Evolutionary conservation across 1,140 invertebrate genomes (phyloP).

Genomic region (Neotoxoptera formosana): DNA sequence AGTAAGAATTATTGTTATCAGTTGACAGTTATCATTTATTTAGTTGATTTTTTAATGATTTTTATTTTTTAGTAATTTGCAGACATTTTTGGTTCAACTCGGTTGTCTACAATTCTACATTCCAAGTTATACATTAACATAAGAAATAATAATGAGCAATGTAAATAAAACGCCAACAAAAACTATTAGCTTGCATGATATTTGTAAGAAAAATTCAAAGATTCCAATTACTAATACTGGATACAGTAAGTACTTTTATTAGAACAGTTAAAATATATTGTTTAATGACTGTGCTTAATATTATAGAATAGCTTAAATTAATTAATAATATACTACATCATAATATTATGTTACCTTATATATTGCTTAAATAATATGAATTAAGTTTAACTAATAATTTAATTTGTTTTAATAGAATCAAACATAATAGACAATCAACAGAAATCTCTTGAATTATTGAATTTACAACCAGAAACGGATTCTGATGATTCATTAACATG

Average conservation of each 20-base stretch:
- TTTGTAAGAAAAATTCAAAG: neutral
- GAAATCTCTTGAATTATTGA: conserved; percentile 7
- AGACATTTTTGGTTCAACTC: too few relatives aligned
- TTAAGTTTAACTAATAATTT: neutral
- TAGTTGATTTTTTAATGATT: too few relatives aligned
- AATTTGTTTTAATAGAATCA: neutral
- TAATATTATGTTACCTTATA: neutral
- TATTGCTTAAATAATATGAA: neutral
- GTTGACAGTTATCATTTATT: too few relatives aligned
- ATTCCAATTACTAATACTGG: neutral
- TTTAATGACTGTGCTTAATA: neutral
- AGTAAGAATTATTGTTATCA: too few relatives aligned
- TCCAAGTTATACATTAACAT: neutral
- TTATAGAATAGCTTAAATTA: neutral
- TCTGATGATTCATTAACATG: neutral
- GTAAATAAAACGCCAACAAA: neutral
- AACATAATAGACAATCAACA: neutral
- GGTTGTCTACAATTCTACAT: too few relatives aligned
- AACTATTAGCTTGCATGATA: neutral
- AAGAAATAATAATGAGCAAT: neutral
- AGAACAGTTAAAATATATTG: neutral
- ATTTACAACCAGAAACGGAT: neutral
- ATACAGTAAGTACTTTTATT: neutral
- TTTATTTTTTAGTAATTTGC: too few relatives aligned
- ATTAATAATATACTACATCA: neutral